Evolutionary conservation across 2,797 vertebrate species (phyloP), one percentile per base, ranked within the genome.

Genomic region (Anas bahamensis): DNA sequence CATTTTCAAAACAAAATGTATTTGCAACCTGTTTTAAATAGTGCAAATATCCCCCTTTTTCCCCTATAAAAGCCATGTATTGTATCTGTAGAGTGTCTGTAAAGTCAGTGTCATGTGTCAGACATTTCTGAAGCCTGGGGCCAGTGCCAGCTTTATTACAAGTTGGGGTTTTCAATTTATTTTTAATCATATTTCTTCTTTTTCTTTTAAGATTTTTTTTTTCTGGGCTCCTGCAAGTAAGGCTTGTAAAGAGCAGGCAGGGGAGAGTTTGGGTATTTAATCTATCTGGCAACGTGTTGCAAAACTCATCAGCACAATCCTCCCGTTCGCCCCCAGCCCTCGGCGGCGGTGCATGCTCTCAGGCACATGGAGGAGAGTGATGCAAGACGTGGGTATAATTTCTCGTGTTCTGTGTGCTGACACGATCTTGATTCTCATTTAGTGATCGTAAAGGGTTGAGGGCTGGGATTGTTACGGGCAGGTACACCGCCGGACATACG

Each of bases 81-180:
- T 61, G 75, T 76, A 65, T 88, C 80, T 91, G 69, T 69, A 71
- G 69, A 76, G 60, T 61, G 68, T 75, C 71, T 69, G 55, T 86
- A 57, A 77, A 81, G 61, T 71, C 73, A 86, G 68, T 64, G 74
- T 95, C 88, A 33, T 89, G 73, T 82, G 89, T 83, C 63, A 92
- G 90, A 88, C 50, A 24, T 88, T 88, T n/a, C 70, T 92, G 83
- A 92, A 98, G 98, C 98, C 97, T 96, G 95, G 97, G 97, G 98
- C 98, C 98, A 98, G 98, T 98, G 98, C 98, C 98, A 98, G 98
- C 98, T 99, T 99, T 98, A 98, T 99, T 99, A 98, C 98, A 98
- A 98, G 98, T 97, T 98, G 97, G 97, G 97, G 98, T 98, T 95
- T 93, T 93, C 93, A 93, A 90, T 96, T 95, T 95, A 90, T 95